These are phyloP conservation scores for Euplagia quadripunctaria DNA, from an alignment of 2,888 invertebrate genomes.

Conservation along the genomic window DNA sequence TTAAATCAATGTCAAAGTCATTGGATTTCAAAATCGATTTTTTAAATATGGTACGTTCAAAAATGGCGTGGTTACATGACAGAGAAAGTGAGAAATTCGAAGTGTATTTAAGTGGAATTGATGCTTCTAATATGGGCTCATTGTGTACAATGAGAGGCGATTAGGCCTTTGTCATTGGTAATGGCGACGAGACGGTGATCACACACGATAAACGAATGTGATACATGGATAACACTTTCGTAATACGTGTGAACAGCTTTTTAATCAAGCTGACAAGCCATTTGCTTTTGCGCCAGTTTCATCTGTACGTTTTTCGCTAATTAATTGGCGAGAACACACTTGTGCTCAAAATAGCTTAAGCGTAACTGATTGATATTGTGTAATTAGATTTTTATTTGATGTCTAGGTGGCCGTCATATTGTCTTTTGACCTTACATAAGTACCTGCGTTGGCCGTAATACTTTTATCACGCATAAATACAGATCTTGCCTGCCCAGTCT, in stretches of 20 bases:
- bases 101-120: slow-evolving; percentile 68
- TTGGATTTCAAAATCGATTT: slow-evolving; percentile 30
- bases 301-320: not conserved
- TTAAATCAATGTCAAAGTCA: slow-evolving; percentile 14
- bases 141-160: slow-evolving; percentile 53
- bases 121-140: slow-evolving; percentile 63
- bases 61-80: slow-evolving; percentile 54
- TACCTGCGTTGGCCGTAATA: not conserved
- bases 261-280: not conserved
- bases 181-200: slow-evolving; percentile 36
- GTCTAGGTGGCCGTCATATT: not conserved
- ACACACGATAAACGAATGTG: slow-evolving; percentile 44
- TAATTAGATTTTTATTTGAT: not conserved
- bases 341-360: not conserved
- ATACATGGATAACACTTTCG: slow-evolving; percentile 39
- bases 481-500: not conserved
- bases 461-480: not conserved
- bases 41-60: slow-evolving; percentile 55
- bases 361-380: not conserved
- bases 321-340: not conserved
- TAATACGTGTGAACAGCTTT: slow-evolving; percentile 22
- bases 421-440: not conserved
- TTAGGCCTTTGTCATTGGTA: slow-evolving; percentile 56
- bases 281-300: not conserved
- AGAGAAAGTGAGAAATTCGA: slow-evolving; percentile 58